phyloP scores from a whole-genome alignment of 2,888 invertebrate species.

The Hyles lineata region DNA sequence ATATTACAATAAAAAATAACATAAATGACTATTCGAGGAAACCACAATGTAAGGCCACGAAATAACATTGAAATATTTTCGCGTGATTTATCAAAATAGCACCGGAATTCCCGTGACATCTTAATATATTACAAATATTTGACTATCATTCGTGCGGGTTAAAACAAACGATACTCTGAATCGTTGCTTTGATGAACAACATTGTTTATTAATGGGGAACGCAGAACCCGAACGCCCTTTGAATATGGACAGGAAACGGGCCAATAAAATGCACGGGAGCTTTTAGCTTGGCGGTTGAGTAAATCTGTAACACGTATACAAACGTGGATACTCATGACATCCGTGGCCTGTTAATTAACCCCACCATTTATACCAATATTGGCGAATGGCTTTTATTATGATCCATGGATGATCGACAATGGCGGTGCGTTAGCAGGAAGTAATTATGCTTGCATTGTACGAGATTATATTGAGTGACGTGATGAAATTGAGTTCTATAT shows the following conservation, averaged over 20 bases:
- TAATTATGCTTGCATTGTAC: conserved; percentile 56
- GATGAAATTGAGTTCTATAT: conserved; percentile 56
- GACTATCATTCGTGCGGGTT: conserved; percentile 29
- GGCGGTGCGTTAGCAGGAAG: conserved; percentile 51
- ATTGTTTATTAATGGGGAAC: conserved; percentile 70
- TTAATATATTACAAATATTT: conserved; percentile 37
- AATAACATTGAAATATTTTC: neutral
- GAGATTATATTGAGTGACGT: conserved; percentile 55
- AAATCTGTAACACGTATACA: conserved; percentile 38
- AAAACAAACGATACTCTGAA: conserved; percentile 59
- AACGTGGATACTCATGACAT: neutral
- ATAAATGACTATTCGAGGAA: too few species aligned
- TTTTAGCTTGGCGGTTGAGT: conserved; percentile 49
- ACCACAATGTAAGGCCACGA: too few species aligned
- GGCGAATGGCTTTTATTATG: neutral
- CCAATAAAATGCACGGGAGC: conserved; percentile 58
- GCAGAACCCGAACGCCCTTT: conserved; percentile 52
- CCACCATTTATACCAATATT: conserved; percentile 12
- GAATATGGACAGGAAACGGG: conserved; percentile 61
- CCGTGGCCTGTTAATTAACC: conserved; percentile 1
- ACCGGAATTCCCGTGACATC: conserved; percentile 39
- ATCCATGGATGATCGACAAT: conserved; percentile 43
- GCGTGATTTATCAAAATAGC: conserved; percentile 29
- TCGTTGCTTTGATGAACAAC: conserved; percentile 66
- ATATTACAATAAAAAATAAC: too few species aligned